A percentile compares a stretch with the other conserved stretches of the same genome.
Evolutionary conservation across 2,888 invertebrate genomes (phyloP).

Genomic region (Leptinotarsa juncta): DNA sequence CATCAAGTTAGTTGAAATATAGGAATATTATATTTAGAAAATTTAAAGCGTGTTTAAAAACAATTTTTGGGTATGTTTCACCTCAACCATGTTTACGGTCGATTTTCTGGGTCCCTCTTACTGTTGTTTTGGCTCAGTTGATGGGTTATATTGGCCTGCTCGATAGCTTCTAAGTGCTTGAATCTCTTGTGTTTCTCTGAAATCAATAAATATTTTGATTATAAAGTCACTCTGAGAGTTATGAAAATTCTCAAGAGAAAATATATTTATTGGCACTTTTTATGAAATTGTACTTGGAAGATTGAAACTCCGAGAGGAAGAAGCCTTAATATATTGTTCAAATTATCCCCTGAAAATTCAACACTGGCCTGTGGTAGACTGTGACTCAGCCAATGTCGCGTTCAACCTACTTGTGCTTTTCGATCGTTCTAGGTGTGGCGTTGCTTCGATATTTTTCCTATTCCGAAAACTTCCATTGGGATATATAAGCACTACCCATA

Average conservation of each 20-base stretch:
- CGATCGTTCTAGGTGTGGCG: too few species aligned
- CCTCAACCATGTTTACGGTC: constrained; percentile 57
- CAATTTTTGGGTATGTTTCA: constrained; percentile 13
- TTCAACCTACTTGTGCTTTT: too few species aligned
- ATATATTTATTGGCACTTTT: too few species aligned
- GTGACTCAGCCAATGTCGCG: too few species aligned
- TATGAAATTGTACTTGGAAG: too few species aligned
- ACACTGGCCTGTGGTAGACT: too few species aligned
- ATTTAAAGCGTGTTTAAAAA: constrained; percentile 24
- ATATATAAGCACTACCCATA: too few species aligned
- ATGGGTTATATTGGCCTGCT: constrained; percentile 63
- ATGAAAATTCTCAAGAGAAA: neutral
- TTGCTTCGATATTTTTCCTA: too few species aligned
- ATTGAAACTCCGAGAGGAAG: too few species aligned
- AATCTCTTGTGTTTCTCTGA: constrained; percentile 76
- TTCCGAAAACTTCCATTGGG: too few species aligned
- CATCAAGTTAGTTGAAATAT: constrained; percentile 5
- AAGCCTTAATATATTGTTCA: too few species aligned
- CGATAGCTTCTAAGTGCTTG: constrained; percentile 68
- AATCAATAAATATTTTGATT: constrained; percentile 42
- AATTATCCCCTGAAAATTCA: too few species aligned
- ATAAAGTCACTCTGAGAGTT: neutral
- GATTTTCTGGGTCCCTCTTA: constrained; percentile 63
- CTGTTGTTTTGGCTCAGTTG: constrained; percentile 57
- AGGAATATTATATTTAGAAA: constrained; percentile 18